Conservation (phyloP, 2,113 vertebrate genomes). For the Glareola pratincola region DNA sequence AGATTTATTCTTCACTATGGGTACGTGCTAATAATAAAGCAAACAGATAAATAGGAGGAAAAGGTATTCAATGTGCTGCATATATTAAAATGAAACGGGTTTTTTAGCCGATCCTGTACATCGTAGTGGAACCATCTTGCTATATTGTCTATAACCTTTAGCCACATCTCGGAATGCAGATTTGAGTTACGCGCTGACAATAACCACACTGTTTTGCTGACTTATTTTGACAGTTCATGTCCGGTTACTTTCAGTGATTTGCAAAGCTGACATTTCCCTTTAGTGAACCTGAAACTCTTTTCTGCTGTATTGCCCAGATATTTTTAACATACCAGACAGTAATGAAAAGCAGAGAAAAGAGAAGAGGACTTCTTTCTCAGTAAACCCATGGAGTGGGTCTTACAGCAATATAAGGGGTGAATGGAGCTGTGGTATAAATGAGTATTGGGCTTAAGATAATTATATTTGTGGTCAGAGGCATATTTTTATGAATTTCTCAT, state of each 20-base stretch:
- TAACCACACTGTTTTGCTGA: background rate
- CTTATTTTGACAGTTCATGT: conserved; percentile 48
- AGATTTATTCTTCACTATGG: background rate
- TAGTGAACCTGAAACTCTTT: conserved; percentile 55
- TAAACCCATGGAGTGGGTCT: background rate
- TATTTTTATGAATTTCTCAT: background rate
- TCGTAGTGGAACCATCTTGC: background rate
- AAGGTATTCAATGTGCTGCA: background rate
- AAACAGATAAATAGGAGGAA: background rate
- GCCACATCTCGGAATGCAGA: background rate
- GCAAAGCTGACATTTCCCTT: conserved; percentile 52
- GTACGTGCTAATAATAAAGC: background rate
- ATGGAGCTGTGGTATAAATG: background rate
- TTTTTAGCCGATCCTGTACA: background rate
- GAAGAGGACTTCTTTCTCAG: background rate
- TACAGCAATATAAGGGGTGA: fast-evolving
- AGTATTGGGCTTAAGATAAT: background rate
- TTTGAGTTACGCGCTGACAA: background rate
- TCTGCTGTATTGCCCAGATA: conserved; percentile 28
- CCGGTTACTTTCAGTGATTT: conserved; percentile 45
- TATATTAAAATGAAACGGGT: background rate
- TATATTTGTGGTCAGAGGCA: background rate
- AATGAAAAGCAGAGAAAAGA: background rate
- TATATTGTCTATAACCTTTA: background rate
- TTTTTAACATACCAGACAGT: conserved; percentile 18